Conservation (phyloP, 2,113 vertebrate species). For the Daubentonia madagascariensis region DNA sequence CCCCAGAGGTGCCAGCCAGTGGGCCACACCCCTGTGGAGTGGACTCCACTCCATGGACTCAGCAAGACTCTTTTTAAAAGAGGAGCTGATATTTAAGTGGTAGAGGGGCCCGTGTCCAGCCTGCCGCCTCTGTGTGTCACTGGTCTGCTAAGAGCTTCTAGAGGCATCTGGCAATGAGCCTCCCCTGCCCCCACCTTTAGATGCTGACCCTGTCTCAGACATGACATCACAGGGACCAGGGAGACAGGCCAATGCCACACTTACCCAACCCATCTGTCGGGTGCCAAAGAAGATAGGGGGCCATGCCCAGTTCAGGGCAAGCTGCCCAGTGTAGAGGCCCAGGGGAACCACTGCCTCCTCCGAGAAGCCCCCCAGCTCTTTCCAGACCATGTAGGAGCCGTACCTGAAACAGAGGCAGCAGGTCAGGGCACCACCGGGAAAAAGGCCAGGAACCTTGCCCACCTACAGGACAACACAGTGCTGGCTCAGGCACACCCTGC, state of each 20-base stretch:
- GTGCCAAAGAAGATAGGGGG: slow-evolving; percentile 84
- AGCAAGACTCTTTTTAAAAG: not conserved
- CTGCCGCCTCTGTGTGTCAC: not conserved
- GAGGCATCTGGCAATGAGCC: not conserved
- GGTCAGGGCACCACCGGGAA: not conserved
- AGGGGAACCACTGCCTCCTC: slow-evolving; percentile 82
- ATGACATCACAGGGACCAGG: not conserved
- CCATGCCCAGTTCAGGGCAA: slow-evolving; percentile 88
- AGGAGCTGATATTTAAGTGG: not conserved
- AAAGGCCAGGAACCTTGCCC: not conserved
- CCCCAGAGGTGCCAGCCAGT: not conserved
- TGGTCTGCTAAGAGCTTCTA: not conserved
- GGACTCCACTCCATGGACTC: not conserved
- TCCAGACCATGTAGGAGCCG: slow-evolving; percentile 86
- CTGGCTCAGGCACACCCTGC: not conserved
- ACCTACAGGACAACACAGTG: fast-evolving
- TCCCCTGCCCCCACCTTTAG: fast-evolving
- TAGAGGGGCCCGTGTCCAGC: not conserved
- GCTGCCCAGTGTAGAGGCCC: slow-evolving; percentile 86
- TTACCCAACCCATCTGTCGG: slow-evolving; percentile 85
- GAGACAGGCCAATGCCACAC: slow-evolving; percentile 47
- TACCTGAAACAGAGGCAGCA: slow-evolving; percentile 77
- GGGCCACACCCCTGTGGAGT: too few relatives aligned
- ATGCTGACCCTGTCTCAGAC: too few relatives aligned
- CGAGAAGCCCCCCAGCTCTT: slow-evolving; percentile 85